Percentiles rank a stretch among this genome's conserved stretches.
phyloP scores from a whole-genome alignment of 2,888 invertebrate genomes.

The Aproaerema taeniolella region DNA sequence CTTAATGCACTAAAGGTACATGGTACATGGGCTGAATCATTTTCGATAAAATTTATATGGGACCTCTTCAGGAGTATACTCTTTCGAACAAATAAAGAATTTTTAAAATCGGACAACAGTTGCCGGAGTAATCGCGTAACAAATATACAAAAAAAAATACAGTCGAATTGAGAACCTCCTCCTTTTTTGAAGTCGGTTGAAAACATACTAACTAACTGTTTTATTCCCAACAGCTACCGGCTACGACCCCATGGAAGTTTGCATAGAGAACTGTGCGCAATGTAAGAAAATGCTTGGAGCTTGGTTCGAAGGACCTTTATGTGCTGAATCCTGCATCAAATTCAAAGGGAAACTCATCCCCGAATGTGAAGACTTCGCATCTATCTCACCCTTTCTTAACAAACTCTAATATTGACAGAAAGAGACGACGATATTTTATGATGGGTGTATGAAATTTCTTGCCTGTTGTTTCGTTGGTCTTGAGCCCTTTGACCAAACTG shows the following conservation, averaged over 20 bases:
- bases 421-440: neutral
- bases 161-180: no score
- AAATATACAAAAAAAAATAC: no score
- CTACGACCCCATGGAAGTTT: constrained; percentile 80
- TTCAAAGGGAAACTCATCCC: constrained; percentile 90
- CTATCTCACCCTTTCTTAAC: constrained; percentile 87
- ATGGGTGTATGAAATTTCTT: neutral
- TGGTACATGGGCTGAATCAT: no score
- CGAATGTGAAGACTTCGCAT: constrained; percentile 89
- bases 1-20: no score
- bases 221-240: constrained; percentile 65
- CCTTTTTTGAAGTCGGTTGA: no score
- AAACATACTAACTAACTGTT: no score
- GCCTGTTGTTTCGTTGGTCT: neutral
- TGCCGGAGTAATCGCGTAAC: no score
- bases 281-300: constrained; percentile 93
- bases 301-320: constrained; percentile 91
- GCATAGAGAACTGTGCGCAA: constrained; percentile 92
- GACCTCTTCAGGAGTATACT: no score
- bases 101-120: no score
- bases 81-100: no score
- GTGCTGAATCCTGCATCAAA: constrained; percentile 90
- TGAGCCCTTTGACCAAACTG: neutral
- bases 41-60: no score
- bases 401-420: constrained; percentile 38